Conservation (phyloP, 2,888 invertebrate species). For the Dasypogon diadema region DNA sequence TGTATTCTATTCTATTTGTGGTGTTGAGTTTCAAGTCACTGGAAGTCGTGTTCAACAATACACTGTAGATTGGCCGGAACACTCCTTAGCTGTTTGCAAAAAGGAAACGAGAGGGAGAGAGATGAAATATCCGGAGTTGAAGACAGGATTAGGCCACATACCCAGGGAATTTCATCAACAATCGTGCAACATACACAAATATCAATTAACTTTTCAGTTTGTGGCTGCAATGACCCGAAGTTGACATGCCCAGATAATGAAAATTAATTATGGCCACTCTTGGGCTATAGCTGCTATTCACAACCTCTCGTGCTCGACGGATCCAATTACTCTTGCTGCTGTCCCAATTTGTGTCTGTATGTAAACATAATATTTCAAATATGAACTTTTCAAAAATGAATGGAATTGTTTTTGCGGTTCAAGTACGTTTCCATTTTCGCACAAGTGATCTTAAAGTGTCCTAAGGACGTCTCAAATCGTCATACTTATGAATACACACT, state of each 20-base stretch:
- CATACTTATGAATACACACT: too few species aligned
- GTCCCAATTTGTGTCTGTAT: background rate
- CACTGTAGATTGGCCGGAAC: background rate
- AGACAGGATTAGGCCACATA: slow-evolving; percentile 35
- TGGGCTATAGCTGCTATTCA: background rate
- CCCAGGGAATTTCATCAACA: background rate
- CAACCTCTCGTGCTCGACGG: background rate
- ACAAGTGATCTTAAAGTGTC: too few species aligned
- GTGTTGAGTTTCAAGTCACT: slow-evolving; percentile 9
- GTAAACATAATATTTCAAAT: too few species aligned
- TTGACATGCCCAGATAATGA: slow-evolving; percentile 11
- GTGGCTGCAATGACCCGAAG: background rate
- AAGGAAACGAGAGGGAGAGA: background rate
- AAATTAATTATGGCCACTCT: slow-evolving; percentile 24
- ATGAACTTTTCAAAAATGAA: too few species aligned
- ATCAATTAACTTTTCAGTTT: slow-evolving; percentile 36
- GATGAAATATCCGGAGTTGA: background rate
- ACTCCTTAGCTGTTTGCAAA: background rate
- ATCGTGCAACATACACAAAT: background rate
- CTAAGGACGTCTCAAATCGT: background rate
- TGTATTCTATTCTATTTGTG: background rate
- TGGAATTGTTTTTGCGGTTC: too few species aligned
- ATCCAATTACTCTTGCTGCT: slow-evolving; percentile 9
- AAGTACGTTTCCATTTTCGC: too few species aligned
- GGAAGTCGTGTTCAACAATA: slow-evolving; percentile 16